Base-by-base conservation (phyloP, 2,888 invertebrate species). In the Aporophyla lueneburgensis region DNA sequence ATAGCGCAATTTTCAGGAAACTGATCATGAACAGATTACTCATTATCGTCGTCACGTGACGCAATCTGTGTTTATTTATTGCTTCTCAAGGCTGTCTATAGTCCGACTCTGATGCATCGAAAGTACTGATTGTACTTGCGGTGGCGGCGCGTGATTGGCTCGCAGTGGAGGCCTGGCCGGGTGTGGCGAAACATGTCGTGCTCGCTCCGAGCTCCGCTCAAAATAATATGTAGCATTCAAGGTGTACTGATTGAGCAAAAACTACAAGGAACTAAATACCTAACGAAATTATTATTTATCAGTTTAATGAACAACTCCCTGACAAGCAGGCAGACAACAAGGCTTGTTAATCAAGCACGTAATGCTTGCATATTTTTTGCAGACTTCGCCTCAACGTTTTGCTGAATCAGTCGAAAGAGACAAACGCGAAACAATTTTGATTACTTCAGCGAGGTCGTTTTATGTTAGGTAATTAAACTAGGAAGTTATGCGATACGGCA, bases 121-220 rank as follows among this genome's bases (percentile, higher is more conserved):
- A 95, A 95, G 94, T 94, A 89, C 86, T 85, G 87, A 93, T 94
- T 93, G 91, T 92, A 87, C 93, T 92, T 87, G 92, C 89, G 92
- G 81, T 93, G 94, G 93, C 90, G 91, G 88, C 87, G 78, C 88
- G 87, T 91, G 95, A 96, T 96, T 96, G 96, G 96, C 80, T 85
- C 90, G 68, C 84, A 65, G 73, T 83, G 95, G 96, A 93, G 96
- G 96, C 96, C 94, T 93, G 96, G 94, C 95, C 89, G 95, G 96
- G 96, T 95, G 96, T 96, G 96, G 93, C 94, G 92, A 89, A 94
- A 94, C 95, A 91, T 92, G 93, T 92, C 91, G 89, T 73, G 81
- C 87, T 89, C 87, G 81, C 86, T 86, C 83, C 86, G 83, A 90
- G 81, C 86, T 86, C 84, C 87, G 84, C 90, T 86, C 81, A 92